A percentile compares a stretch with the other conserved stretches of the same genome.
These are phyloP conservation scores for Triplophysa yarkandensis DNA, from an alignment of 2,797 vertebrate genomes.

Conservation along the genomic window DNA sequence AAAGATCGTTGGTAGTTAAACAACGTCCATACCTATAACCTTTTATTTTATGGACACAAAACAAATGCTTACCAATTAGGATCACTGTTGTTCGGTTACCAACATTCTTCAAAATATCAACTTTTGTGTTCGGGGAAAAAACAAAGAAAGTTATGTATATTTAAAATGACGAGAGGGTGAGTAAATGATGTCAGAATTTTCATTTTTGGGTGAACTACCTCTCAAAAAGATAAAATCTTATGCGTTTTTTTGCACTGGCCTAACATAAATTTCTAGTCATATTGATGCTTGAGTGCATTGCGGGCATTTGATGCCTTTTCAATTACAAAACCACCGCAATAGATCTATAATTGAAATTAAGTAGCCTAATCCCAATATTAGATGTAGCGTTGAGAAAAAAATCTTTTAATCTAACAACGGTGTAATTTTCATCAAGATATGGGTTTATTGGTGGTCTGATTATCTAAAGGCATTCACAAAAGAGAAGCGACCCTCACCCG, in stretches of 20 bases:
- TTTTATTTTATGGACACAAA: too few species aligned
- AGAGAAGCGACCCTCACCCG: constrained; percentile 44
- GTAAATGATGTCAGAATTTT: too few species aligned
- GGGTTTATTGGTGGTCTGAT: constrained; percentile 42
- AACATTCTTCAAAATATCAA: too few species aligned
- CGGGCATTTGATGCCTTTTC: constrained; percentile 27
- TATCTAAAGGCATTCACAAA: constrained; percentile 39
- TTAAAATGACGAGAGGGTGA: too few species aligned
- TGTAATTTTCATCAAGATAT: constrained; percentile 42
- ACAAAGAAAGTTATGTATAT: too few species aligned
- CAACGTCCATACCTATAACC: too few species aligned
- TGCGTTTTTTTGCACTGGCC: background rate
- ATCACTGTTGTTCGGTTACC: too few species aligned
- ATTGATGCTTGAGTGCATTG: background rate
- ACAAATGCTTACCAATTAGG: too few species aligned
- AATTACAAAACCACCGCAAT: constrained; percentile 28
- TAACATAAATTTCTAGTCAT: background rate
- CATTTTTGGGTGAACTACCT: too few species aligned
- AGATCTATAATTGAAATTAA: constrained; percentile 41
- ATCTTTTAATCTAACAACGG: constrained; percentile 14
- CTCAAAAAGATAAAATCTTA: background rate
- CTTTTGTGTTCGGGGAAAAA: too few species aligned
- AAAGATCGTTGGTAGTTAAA: too few species aligned
- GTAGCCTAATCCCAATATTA: constrained; percentile 39
- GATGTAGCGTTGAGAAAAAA: constrained; percentile 11